Evolutionary conservation across 2,797 vertebrate species (phyloP).

Genomic region (Pempheris klunzingeri): DNA sequence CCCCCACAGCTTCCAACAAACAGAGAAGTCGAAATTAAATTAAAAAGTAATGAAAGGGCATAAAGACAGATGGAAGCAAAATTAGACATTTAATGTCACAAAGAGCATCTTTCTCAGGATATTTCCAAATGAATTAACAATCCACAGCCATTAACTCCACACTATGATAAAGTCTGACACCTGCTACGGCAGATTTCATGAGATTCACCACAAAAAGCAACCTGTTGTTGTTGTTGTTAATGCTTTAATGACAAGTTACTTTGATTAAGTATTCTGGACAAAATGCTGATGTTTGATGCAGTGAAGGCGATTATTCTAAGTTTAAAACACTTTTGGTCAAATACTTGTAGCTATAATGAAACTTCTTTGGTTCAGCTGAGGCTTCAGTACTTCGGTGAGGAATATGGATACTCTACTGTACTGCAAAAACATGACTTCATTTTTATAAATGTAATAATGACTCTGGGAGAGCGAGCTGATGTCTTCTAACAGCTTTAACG

Average conservation of each 20-base stretch:
- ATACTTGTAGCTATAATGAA: not conserved
- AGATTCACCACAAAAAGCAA: too few species aligned
- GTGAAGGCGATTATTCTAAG: not conserved
- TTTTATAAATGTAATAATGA: not conserved
- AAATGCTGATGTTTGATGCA: not conserved
- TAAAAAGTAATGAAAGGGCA: constrained; percentile 14
- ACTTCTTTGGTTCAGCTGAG: not conserved
- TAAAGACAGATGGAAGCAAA: not conserved
- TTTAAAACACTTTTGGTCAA: not conserved
- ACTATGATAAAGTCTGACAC: too few species aligned
- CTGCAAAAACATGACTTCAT: not conserved
- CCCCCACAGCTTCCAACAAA: not conserved
- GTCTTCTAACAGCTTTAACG: not conserved
- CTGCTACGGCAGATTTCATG: too few species aligned
- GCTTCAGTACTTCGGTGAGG: too few species aligned
- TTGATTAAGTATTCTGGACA: too few species aligned
- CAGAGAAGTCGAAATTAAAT: constrained; percentile 13
- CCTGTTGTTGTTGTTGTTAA: too few species aligned
- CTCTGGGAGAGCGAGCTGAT: not conserved
- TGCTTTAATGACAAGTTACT: not conserved
- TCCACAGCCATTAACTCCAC: not conserved
- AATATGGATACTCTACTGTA: not conserved
- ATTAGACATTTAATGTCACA: constrained; percentile 10
- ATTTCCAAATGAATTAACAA: not conserved
- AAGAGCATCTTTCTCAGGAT: not conserved